Evolutionary conservation across 2,797 vertebrate species (phyloP).

Genomic region (Acrossocheilus wenchowensis): DNA sequence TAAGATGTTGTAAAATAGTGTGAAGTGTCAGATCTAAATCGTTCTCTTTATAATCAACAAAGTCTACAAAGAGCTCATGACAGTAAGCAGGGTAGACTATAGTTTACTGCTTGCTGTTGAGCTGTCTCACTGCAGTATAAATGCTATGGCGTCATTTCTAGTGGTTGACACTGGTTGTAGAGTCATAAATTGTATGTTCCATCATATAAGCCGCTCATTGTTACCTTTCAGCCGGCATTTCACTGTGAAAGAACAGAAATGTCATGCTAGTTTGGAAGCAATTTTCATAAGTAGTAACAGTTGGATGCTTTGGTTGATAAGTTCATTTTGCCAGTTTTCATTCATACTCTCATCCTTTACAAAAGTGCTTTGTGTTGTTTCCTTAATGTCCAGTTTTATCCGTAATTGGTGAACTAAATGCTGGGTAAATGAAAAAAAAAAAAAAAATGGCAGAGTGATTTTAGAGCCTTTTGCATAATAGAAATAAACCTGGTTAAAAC

Average conservation of each 20-base stretch:
- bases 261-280: not conserved
- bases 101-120: too few relatives aligned
- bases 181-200: not conserved
- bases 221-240: not conserved
- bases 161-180: not conserved
- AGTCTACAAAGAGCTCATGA: too few relatives aligned
- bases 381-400: conserved; percentile 23
- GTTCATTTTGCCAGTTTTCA: not conserved
- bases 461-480: conserved; percentile 40
- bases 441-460: conserved; percentile 37
- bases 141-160: not conserved
- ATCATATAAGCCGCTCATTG: not conserved
- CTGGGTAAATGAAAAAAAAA: conserved; percentile 16
- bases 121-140: too few relatives aligned
- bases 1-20: too few relatives aligned
- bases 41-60: too few relatives aligned
- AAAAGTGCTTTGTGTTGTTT: not conserved
- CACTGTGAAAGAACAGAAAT: not conserved
- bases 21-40: too few relatives aligned
- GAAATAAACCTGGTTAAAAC: conserved; percentile 44
- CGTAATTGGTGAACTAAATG: conserved; percentile 42
- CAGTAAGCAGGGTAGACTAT: too few relatives aligned
- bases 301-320: not conserved
- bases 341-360: not conserved
- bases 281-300: conserved; percentile 10